Base-by-base conservation (phyloP, 1,140 invertebrate genomes). In the Calephelis nemesis region DNA sequence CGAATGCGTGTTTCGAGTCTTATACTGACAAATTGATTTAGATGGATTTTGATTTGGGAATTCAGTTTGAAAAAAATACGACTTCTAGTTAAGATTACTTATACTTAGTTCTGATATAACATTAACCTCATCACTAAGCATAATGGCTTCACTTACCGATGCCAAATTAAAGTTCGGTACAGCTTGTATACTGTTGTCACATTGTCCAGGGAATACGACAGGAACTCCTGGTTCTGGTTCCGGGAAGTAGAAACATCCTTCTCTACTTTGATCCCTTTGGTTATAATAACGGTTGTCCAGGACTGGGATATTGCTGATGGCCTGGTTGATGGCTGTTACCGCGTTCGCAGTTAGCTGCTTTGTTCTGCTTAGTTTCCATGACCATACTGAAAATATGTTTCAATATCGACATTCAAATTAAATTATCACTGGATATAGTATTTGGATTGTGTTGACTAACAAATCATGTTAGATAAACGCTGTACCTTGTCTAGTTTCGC, bases 161-260 rank as follows among this genome's bases (percentile, higher is more conserved):
- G 63, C 42, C 4, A 74, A 66, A 58, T 84, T 63, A 65, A 90
- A 91, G 58, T 88, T 82, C 15, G 72, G 58, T 11, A 85, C 74
- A 39, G 81, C 83, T 13, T 64, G 48, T 8, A 88, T 83, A 13
- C 73, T 78, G 3, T 52, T 30, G 8, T 86, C 77, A 65, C 87
- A 90, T 13, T 84, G 83, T 13, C 90, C 90, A 42, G 67, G 63
- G 48, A 89, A 79, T 10, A 82, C 73, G 0, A 90, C 79, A 11
- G 82, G 83, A 40, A 75, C 72, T 0, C 71, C 79, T 0, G 81
- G 75, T 8, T 40, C 63, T 0, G 80, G 47, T 5, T 80, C 78
- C 9, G 87, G 87, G 8, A 82, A 73, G 64, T 81, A 84, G 77
- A 90, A 90, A 72, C 87, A 87, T 7, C 76, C 81, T 2, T 74